Evolutionary conservation across 2,888 invertebrate genomes (phyloP).

Genomic region (Yponomeuta sedellus): DNA sequence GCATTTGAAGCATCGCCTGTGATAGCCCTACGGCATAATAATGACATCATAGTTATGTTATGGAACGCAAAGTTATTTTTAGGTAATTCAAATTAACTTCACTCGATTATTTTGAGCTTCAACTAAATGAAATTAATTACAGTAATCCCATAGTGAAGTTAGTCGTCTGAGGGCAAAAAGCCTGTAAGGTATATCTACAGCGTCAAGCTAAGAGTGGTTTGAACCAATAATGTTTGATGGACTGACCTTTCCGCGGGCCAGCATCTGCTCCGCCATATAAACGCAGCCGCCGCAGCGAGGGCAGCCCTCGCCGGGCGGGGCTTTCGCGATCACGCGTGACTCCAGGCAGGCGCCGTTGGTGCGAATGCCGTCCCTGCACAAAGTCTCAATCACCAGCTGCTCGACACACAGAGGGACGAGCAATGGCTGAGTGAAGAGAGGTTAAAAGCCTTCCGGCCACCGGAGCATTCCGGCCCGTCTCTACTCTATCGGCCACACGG

Average conservation of each 20-base stretch:
- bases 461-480: slow-evolving; percentile 47
- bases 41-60: slow-evolving; percentile 19
- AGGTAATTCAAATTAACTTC: neutral
- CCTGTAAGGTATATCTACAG: neutral
- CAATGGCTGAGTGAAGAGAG: slow-evolving; percentile 64
- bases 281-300: slow-evolving; percentile 93
- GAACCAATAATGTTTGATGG: neutral
- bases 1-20: slow-evolving; percentile 94
- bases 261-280: slow-evolving; percentile 94
- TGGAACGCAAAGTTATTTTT: neutral
- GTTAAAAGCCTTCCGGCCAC: slow-evolving; percentile 66
- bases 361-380: slow-evolving; percentile 57
- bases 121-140: neutral
- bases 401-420: slow-evolving; percentile 34
- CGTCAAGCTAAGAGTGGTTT: neutral
- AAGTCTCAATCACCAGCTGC: slow-evolving; percentile 36
- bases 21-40: slow-evolving; percentile 84
- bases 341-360: slow-evolving; percentile 81
- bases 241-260: slow-evolving; percentile 92
- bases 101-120: neutral
- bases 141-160: neutral
- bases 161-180: neutral
- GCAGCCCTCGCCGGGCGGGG: slow-evolving; percentile 90
- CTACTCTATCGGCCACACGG: slow-evolving; percentile 58
- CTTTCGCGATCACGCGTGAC: slow-evolving; percentile 84